A percentile compares a stretch with the other conserved stretches of the same genome.
phyloP scores from a whole-genome alignment of 2,113 vertebrate genomes.

The Gila orcuttii region DNA sequence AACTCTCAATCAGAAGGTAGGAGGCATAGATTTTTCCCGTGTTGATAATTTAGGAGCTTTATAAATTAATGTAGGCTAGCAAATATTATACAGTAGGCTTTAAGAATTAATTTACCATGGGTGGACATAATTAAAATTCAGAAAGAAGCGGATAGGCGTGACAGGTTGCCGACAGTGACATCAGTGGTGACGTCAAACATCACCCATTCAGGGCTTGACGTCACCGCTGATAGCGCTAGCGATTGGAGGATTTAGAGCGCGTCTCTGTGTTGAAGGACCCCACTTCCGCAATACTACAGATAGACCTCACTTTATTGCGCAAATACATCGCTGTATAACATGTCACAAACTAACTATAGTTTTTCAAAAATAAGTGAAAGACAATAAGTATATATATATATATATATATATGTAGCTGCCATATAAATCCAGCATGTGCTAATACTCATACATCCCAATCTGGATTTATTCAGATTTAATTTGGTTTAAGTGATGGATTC shows the following conservation, averaged over 20 bases:
- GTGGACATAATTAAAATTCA: background rate
- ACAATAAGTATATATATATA: background rate
- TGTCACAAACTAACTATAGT: no score
- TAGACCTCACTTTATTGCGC: background rate
- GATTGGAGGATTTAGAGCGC: conserved; percentile 51
- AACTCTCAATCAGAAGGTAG: no score
- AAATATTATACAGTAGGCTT: no score
- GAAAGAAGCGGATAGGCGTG: background rate
- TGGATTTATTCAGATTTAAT: background rate
- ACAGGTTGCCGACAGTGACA: conserved; percentile 20
- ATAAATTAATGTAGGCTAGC: no score
- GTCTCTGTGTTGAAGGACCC: conserved; percentile 60
- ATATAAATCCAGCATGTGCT: background rate
- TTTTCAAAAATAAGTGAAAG: background rate
- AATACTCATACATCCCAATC: background rate
- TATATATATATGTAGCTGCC: background rate
- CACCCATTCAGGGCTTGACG: conserved; percentile 33
- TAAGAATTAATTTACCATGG: background rate
- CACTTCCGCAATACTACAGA: conserved; percentile 23
- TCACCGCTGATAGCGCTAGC: background rate
- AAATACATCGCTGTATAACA: background rate
- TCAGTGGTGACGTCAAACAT: conserved; percentile 22
- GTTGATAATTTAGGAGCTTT: no score
- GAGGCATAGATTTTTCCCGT: no score
- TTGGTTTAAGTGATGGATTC: background rate